phyloP scores from a whole-genome alignment of 2,797 vertebrate genomes.

The Phrynocephalus vlangalii region DNA sequence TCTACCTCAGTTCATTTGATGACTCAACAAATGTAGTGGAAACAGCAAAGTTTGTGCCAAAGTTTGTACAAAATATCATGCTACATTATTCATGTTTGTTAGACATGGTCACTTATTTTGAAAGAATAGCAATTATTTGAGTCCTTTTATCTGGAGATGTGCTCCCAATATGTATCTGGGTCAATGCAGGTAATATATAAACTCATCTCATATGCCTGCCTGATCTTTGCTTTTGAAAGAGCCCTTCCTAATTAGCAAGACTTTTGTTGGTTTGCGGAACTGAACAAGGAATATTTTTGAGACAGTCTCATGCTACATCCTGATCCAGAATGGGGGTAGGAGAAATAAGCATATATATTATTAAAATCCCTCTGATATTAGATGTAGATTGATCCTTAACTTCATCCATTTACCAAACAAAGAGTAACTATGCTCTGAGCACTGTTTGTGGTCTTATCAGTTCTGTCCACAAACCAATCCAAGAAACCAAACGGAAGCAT shows the following conservation, averaged over 20 bases:
- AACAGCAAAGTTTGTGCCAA: neutral
- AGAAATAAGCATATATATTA: neutral
- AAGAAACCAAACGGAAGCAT: neutral
- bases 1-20: neutral
- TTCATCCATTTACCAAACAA: neutral
- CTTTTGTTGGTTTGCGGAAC: neutral
- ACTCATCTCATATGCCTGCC: neutral
- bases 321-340: neutral
- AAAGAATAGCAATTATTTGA: neutral
- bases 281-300: neutral
- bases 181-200: neutral
- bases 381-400: neutral
- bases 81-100: neutral
- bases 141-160: no score
- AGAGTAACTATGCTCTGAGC: neutral
- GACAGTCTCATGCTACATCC: neutral
- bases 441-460: neutral
- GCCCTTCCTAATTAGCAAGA: neutral
- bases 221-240: neutral
- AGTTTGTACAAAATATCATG: neutral
- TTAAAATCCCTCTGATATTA: neutral
- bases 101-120: neutral
- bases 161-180: neutral
- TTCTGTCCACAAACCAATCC: neutral
- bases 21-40: constrained; percentile 2